phyloP scores from a whole-genome alignment of 30 jellyfish, hydroid and myxozoan species.

The Catostylus mosaicus region DNA sequence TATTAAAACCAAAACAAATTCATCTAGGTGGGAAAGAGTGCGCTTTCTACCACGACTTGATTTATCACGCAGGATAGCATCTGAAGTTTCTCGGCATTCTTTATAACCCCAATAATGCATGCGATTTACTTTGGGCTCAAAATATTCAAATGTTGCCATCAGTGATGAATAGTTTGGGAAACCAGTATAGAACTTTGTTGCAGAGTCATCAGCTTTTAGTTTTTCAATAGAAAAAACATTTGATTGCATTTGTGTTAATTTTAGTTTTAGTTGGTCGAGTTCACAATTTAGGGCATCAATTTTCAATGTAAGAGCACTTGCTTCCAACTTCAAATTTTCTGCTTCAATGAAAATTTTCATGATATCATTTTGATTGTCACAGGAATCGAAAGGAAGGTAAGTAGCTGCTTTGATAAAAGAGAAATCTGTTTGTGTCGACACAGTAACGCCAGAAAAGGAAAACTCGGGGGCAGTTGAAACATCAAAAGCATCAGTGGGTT shows the following conservation, averaged over 20 bases:
- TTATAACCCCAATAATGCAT: conserved; percentile 29
- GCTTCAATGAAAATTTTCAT: conserved; percentile 14
- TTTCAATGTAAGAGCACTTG: no score
- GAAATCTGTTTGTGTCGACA: no score
- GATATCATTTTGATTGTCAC: conserved; percentile 15
- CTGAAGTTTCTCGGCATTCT: conserved; percentile 13
- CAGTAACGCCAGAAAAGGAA: background rate
- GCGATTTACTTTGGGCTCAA: conserved; percentile 14
- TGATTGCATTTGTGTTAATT: no score
- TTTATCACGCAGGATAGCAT: background rate
- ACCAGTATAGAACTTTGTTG: conserved; percentile 45
- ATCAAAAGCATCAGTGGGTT: conserved; percentile 2
- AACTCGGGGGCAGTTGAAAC: background rate
- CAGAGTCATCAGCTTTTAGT: no score
- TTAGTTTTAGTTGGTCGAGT: no score
- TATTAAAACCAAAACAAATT: conserved; percentile 37
- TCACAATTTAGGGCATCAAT: no score
- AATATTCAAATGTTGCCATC: conserved; percentile 12
- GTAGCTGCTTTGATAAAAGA: conserved; percentile 21
- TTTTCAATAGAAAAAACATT: no score
- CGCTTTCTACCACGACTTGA: conserved; percentile 46
- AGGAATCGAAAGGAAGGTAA: conserved; percentile 25
- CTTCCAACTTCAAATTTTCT: background rate
- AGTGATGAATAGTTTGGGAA: conserved; percentile 24
- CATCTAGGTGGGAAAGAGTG: conserved; percentile 29